Evolutionary conservation across 2,888 invertebrate genomes (phyloP).

Genomic region (Siphonodentalium dalli): DNA sequence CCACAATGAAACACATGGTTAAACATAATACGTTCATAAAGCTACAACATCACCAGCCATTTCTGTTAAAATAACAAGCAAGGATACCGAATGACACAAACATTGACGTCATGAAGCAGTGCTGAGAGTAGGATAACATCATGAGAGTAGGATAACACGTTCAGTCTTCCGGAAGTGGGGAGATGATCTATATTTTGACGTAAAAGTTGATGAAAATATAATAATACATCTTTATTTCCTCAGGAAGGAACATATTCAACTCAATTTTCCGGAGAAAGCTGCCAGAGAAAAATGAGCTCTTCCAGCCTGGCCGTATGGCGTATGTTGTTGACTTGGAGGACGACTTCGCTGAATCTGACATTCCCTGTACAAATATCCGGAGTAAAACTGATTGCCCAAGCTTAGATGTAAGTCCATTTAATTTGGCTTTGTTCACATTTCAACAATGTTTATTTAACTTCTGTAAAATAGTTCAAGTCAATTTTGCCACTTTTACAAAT

Average conservation of each 20-base stretch:
- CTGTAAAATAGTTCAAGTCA: not conserved
- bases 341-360: constrained; percentile 84
- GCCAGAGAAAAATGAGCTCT: constrained; percentile 85
- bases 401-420: constrained; percentile 68
- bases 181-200: no score
- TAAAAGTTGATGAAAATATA: no score
- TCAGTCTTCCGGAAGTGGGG: no score
- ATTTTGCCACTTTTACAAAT: no score
- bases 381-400: constrained; percentile 81
- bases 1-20: no score
- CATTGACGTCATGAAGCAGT: no score
- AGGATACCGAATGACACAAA: no score
- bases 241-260: constrained; percentile 69
- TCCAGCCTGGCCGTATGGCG: constrained; percentile 96
- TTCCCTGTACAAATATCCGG: constrained; percentile 92
- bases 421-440: not conserved
- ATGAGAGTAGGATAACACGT: no score
- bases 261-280: constrained; percentile 69
- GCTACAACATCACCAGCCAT: no score
- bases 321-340: constrained; percentile 95
- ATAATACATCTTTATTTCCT: constrained; percentile 30
- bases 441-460: not conserved
- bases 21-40: no score
- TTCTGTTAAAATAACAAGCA: no score
- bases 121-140: no score